Evolutionary conservation across 2,888 invertebrate species (phyloP).

Genomic region (Brachypalpus laphriformis): DNA sequence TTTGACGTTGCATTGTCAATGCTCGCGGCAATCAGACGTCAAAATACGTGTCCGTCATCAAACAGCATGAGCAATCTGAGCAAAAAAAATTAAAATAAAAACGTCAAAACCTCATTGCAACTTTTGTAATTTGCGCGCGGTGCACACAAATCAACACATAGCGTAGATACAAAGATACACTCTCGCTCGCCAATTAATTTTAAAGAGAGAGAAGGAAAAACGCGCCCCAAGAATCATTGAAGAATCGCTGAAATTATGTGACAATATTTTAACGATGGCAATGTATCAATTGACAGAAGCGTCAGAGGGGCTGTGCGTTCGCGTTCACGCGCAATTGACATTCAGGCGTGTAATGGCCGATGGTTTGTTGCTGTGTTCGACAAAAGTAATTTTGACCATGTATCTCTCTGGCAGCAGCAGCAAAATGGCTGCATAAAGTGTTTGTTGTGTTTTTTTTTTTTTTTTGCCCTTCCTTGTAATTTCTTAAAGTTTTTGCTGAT

Average conservation of each 20-base stretch:
- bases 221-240: conserved; percentile 49
- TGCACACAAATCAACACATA: not conserved
- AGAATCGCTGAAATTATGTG: conserved; percentile 75
- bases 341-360: conserved; percentile 47
- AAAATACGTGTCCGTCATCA: conserved; percentile 59
- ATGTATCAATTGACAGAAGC: conserved; percentile 74
- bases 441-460: conserved; percentile 54
- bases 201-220: not conserved
- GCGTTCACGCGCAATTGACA: conserved; percentile 60
- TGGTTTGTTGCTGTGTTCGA: conserved; percentile 26
- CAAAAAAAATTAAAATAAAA: not conserved
- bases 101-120: not conserved
- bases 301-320: conserved; percentile 5
- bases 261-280: conserved; percentile 76
- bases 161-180: conserved; percentile 9
- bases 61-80: not conserved
- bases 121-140: conserved; percentile 40
- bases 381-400: conserved; percentile 75
- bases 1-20: conserved; percentile 65
- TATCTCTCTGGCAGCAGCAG: conserved; percentile 50
- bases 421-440: conserved; percentile 51
- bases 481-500: conserved; percentile 1
- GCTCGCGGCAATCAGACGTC: conserved; percentile 65
- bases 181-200: conserved; percentile 45
- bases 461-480: not conserved